Percentiles rank a stretch among this genome's conserved stretches.
These are phyloP conservation scores for Neolamprologus variostigma DNA, from an alignment of 2,113 vertebrate species.

Conservation along the genomic window DNA sequence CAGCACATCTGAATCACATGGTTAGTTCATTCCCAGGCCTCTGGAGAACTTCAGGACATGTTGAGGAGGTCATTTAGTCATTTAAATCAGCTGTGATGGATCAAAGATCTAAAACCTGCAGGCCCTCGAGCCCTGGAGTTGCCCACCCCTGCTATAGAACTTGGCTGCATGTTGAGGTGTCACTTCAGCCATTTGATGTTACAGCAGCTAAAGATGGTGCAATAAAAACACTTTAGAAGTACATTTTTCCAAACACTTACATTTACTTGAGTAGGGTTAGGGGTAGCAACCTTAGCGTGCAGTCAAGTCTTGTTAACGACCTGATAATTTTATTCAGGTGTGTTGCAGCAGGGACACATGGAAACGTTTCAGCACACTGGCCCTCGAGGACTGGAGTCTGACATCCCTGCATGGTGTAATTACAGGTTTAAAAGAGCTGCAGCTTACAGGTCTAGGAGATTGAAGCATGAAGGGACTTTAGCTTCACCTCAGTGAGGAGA, in stretches of 20 bases:
- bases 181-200: neutral
- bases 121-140: neutral
- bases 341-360: neutral
- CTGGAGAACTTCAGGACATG: rapidly evolving
- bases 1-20: neutral
- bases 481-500: neutral
- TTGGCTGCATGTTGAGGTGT: neutral
- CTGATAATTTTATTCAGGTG: neutral
- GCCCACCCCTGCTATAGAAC: neutral
- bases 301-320: neutral
- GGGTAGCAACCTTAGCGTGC: neutral
- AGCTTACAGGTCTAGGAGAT: neutral
- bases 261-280: neutral
- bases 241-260: neutral
- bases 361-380: neutral
- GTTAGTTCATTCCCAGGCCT: rapidly evolving
- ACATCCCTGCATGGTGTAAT: neutral
- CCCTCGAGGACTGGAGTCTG: rapidly evolving
- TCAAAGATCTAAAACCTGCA: rapidly evolving
- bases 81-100: neutral
- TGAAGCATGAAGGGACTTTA: neutral
- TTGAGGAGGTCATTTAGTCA: rapidly evolving
- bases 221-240: neutral
- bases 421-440: rapidly evolving
- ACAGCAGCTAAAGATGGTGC: neutral